Base-by-base conservation (phyloP, 1,140 invertebrate species). In the Platyura marginata region DNA sequence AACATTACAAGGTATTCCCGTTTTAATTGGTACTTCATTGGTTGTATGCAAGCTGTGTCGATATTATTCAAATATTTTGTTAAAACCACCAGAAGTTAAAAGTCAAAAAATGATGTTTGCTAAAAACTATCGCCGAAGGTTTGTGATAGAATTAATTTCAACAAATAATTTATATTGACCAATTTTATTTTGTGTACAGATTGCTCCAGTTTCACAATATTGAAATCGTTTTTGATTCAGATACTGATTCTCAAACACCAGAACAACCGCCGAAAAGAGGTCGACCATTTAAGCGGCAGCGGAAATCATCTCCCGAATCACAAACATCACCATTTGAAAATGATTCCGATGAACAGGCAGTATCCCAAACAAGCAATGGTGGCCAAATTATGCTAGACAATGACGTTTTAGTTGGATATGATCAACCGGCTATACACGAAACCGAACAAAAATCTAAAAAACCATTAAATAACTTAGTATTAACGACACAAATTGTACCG, bases 1-100 rank as follows among this genome's bases (percentile, higher is more conserved):
- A 3, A 54, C 58, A 33, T 66, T 70, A 41, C 72, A 78, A 48
- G 70, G 73, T 5, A 68, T 86, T 11, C 80, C 79, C 1, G 73
- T 80, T n/a, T 62, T 66, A 22, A 48, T 79, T 32, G 55, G 61
- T 23, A 55, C 60, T 18, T 63, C 66, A 48, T 69, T 74, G 0
- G 72, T 81, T 47, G 71, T 85, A 10, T 87, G 83, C 59, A 86
- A 85, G 60, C 56, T 80, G 4, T 87, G 83, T 50, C 73, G 77
- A 44, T 79, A 80, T 51, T 86, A 79, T 57, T 76, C 74, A 41
- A 70, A 75, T 37, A 52, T 83, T 18, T 63, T 81, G 21, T 63
- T 81, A 43, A 79, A 81, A 42, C 66, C 67, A 11, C 57, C 63
- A 6, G 54, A 70, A 45, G 48, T 64, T 49, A 66, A 73, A 36